Conservation (phyloP, 64 coral and sea anemone genomes). For the Hydrozoanthus tunicans region DNA sequence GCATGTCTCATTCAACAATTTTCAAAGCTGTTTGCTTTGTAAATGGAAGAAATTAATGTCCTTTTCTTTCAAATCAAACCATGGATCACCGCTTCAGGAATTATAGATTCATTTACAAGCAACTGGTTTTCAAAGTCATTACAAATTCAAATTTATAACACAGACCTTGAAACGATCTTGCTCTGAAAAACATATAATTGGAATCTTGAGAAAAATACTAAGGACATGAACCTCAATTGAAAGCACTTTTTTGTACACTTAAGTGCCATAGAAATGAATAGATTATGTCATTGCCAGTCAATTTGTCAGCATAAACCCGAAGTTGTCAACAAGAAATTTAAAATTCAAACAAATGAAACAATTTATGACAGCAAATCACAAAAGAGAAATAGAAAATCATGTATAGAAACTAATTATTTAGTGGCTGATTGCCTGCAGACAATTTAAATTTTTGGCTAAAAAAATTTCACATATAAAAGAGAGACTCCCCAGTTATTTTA, state of each 20-base stretch:
- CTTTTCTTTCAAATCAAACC: constrained; percentile 19
- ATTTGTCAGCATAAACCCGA: constrained; percentile 19
- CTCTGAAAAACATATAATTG: constrained; percentile 2
- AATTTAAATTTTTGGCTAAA: background rate
- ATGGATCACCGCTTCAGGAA: background rate
- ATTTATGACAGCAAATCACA: constrained; percentile 56
- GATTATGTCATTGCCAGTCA: constrained; percentile 7
- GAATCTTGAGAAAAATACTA: background rate
- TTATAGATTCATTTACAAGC: constrained; percentile 16
- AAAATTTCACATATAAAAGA: background rate
- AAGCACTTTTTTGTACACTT: constrained; percentile 29
- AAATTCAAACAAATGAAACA: constrained; percentile 48
- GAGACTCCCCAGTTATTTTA: background rate
- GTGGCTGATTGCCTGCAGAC: constrained; percentile 24
- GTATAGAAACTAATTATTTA: constrained; percentile 51
- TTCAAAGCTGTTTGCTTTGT: constrained; percentile 1
- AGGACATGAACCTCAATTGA: constrained; percentile 6
- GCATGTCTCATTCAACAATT: background rate
- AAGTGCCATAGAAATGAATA: background rate
- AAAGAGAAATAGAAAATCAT: constrained; percentile 45
- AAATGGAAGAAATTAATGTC: background rate
- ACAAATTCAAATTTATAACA: constrained; percentile 44
- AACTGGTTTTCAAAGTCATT: constrained; percentile 5
- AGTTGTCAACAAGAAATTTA: constrained; percentile 49
- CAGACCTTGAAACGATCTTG: background rate